Conservation (phyloP, 2,888 invertebrate genomes). For the Sphaeridia pumilis region DNA sequence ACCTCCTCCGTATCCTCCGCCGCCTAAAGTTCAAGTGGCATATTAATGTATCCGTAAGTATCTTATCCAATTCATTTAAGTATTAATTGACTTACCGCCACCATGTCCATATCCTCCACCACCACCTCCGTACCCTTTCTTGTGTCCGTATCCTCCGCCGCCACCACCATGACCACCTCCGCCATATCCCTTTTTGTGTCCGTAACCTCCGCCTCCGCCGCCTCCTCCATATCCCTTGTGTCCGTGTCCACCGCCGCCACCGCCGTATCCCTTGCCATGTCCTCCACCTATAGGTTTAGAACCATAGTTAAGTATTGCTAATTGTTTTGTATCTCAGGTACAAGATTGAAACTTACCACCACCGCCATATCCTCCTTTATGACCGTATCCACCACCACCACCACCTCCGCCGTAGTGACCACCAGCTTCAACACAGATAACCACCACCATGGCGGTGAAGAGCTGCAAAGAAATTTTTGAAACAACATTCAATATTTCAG, state of each 20-base stretch:
- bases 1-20: background rate
- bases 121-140: conserved; percentile 10
- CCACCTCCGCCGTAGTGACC: background rate
- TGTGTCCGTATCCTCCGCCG: conserved; percentile 10
- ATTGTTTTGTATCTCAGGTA: background rate
- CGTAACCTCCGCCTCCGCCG: conserved; percentile 5
- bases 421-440: conserved; percentile 11
- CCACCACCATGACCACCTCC: conserved; percentile 11
- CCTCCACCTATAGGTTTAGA: background rate
- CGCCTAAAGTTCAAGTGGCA: too few species aligned
- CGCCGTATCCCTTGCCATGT: background rate
- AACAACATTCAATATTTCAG: background rate
- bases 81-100: too few species aligned
- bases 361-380: conserved; percentile 4
- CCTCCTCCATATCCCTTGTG: conserved; percentile 4
- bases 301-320: background rate
- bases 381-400: conserved; percentile 5
- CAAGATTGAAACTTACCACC: background rate
- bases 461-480: background rate
- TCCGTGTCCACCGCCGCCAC: conserved; percentile 3
- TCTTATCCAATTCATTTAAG: too few species aligned
- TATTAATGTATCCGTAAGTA: too few species aligned
- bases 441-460: conserved; percentile 7
- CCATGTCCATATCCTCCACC: conserved; percentile 12
- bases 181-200: conserved; percentile 1